These are phyloP conservation scores for Poecilia wingei DNA, from an alignment of 2,797 vertebrate species.

Conservation along the genomic window DNA sequence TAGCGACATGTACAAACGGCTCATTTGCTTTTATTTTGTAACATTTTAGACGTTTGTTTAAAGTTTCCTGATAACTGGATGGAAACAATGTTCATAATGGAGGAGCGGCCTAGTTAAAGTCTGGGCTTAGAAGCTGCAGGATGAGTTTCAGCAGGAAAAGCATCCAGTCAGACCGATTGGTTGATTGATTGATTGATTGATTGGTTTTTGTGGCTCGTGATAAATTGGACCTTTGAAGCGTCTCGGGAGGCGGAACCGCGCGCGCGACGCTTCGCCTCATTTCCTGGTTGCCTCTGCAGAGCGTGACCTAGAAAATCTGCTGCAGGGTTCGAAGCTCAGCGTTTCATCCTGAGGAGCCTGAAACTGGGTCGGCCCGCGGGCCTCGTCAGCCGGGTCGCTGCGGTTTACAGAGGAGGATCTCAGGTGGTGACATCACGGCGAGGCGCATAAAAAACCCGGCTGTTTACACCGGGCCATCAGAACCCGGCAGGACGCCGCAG, in stretches of 20 bases:
- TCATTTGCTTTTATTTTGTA: too few relatives aligned
- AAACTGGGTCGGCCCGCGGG: conserved; percentile 49
- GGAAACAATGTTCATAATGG: neutral
- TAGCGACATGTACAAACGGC: too few relatives aligned
- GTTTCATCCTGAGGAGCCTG: neutral
- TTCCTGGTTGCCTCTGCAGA: neutral
- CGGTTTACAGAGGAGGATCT: conserved; percentile 47
- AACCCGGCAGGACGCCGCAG: conserved; percentile 9
- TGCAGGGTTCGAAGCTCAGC: conserved; percentile 15
- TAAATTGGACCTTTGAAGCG: too few relatives aligned
- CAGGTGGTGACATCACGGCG: conserved; percentile 37
- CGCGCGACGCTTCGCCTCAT: neutral
- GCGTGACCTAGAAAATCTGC: conserved; percentile 54
- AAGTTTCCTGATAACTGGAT: too few relatives aligned
- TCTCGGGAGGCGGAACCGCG: too few relatives aligned
- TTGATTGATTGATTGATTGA: too few relatives aligned
- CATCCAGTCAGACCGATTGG: too few relatives aligned
- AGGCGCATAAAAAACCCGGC: conserved; percentile 45
- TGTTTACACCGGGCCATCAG: neutral
- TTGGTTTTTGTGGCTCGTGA: too few relatives aligned
- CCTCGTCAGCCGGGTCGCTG: conserved; percentile 5
- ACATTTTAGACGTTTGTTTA: too few relatives aligned
- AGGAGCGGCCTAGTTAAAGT: neutral
- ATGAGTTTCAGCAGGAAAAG: too few relatives aligned
- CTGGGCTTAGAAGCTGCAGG: neutral